phyloP scores from a whole-genome alignment of 1,140 invertebrate species.

The Aplysia californica region DNA sequence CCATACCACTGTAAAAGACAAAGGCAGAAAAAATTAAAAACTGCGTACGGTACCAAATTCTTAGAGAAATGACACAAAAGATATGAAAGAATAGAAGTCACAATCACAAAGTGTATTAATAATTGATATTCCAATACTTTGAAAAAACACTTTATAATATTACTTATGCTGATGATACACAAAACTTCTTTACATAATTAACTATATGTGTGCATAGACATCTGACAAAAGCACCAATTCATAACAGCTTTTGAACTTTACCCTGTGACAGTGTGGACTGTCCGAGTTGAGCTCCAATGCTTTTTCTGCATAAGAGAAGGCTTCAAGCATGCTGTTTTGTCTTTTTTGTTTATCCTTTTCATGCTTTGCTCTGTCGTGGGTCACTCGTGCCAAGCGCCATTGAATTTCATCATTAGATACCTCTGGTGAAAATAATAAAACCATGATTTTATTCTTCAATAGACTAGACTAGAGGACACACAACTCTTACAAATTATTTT shows the following conservation, averaged over 20 bases:
- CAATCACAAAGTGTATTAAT: too few species aligned
- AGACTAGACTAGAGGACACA: neutral
- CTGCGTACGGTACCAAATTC: too few species aligned
- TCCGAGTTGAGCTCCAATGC: constrained; percentile 25
- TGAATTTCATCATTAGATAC: constrained; percentile 20
- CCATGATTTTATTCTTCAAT: neutral
- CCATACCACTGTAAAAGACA: constrained; percentile 20
- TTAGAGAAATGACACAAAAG: too few species aligned
- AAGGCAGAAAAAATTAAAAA: neutral
- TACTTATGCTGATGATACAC: too few species aligned
- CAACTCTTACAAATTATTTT: neutral
- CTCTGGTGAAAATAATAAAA: neutral
- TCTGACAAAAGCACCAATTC: too few species aligned
- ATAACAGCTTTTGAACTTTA: too few species aligned
- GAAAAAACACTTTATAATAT: too few species aligned
- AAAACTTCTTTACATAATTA: too few species aligned
- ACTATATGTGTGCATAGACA: too few species aligned
- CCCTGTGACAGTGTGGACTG: constrained; percentile 26
- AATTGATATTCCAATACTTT: too few species aligned
- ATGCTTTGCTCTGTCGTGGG: constrained; percentile 23
- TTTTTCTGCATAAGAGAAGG: constrained; percentile 28
- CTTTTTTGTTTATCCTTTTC: constrained; percentile 19
- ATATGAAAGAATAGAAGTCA: too few species aligned
- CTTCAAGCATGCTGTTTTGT: constrained; percentile 25
- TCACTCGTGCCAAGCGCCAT: constrained; percentile 26